Evolutionary conservation across 2,797 vertebrate species (phyloP), one percentile per base, ranked within the genome.

Genomic region (Gobio occitaniae): DNA sequence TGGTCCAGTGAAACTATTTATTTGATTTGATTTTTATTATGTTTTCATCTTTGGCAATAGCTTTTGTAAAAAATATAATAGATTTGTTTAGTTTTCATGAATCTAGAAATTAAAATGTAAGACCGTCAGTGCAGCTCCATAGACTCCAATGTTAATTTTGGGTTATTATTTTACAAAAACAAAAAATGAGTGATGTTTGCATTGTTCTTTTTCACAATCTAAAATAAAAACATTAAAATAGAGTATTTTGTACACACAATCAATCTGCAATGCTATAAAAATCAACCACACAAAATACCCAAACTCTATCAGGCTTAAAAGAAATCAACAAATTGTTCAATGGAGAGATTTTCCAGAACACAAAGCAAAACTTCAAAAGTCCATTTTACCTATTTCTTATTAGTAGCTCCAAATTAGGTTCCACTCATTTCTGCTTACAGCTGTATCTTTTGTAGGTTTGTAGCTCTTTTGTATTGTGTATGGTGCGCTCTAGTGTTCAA

Each of bases 401-500:
- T 54, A 2, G 50, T 54, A 54, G 52, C 17, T 54, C 52, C 13
- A 32, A 11, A 32, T 32, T 65, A 15, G 13, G 32, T 32, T 29
- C 25, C 25, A 32, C 61, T 32, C 2, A 65, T 41, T 69, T 41
- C 36, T 69, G 8, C 36, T 41, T 21, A 8, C 36, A 47, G 10
- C 69, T n/a, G 13, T 50, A 48, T 68, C 32, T 9, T 68, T 71
- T 56, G 79, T 13, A 41, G 48, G 4, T 70, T 41, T 70, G 48
- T 56, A 56, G 6, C 17, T 17, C 1, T 78, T 83, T 63, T 4
- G 17, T 44, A 38, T 38, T 61, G 75, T 84, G 48, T 48, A 50
- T 78, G 6, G 25, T 78, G 66, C 83, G n/a, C 75, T 78, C 83
- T 78, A 48, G 65, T 84, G 83, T 70, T 78, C 54, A 78, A 16